Conservation (phyloP, 2,888 invertebrate species). For the Neoscelio sp. region DNA sequence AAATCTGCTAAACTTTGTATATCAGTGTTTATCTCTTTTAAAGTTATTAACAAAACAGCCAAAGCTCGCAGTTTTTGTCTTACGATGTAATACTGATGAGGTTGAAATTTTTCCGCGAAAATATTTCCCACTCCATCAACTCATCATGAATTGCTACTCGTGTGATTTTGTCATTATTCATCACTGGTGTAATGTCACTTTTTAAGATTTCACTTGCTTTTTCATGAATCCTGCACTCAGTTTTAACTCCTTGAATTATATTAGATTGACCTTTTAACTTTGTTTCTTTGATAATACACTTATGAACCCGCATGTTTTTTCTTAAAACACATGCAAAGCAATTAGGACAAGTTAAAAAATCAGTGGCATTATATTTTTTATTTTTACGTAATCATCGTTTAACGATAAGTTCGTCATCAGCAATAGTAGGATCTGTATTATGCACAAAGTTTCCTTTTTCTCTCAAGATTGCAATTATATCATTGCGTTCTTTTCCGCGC, state of each 20-base stretch:
- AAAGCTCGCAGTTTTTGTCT: constrained; percentile 35
- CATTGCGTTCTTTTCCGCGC: background rate
- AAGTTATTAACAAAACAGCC: background rate
- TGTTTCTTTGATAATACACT: constrained; percentile 8
- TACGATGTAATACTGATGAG: constrained; percentile 40
- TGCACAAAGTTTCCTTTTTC: constrained; percentile 1
- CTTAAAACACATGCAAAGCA: constrained; percentile 14
- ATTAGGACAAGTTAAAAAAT: constrained; percentile 15
- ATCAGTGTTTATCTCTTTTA: background rate
- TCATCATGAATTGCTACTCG: constrained; percentile 22
- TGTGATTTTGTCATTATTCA: constrained; percentile 28
- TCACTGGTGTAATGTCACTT: background rate
- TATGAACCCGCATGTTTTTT: background rate
- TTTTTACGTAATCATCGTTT: background rate
- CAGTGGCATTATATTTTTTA: background rate
- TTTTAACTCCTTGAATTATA: background rate
- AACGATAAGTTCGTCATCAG: constrained; percentile 9
- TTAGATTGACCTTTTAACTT: background rate
- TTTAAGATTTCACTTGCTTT: constrained; percentile 5
- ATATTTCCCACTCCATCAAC: constrained; percentile 23
- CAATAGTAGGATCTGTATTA: background rate
- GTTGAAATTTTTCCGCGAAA: constrained; percentile 34
- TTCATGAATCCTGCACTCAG: constrained; percentile 11
- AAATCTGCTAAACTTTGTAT: constrained; percentile 20
- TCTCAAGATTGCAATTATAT: background rate